These are phyloP conservation scores for Eurytoma californica DNA, from an alignment of 2,888 invertebrate genomes.

Conservation along the genomic window DNA sequence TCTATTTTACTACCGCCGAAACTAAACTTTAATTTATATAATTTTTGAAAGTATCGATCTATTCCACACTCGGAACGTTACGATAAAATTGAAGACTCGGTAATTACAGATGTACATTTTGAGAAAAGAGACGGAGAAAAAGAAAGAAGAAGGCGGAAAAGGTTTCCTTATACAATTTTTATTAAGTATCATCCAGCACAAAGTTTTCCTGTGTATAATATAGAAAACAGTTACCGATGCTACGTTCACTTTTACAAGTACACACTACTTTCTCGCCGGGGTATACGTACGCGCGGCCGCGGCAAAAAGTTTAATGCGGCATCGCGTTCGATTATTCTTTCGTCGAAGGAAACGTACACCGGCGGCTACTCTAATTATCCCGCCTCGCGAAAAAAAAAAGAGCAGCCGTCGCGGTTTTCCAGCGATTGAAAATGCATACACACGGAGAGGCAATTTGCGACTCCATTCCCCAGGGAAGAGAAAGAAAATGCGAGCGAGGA, in stretches of 20 bases:
- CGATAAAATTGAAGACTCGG: too few relatives aligned
- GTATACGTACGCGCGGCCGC: too few relatives aligned
- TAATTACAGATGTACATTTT: too few relatives aligned
- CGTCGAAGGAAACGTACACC: neutral
- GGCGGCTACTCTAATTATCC: conserved; percentile 11
- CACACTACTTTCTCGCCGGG: neutral
- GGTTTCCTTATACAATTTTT: neutral
- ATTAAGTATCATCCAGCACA: too few relatives aligned
- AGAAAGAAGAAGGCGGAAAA: neutral
- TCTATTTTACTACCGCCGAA: too few relatives aligned
- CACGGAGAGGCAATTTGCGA: conserved; percentile 18
- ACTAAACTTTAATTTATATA: too few relatives aligned
- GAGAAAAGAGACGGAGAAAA: too few relatives aligned
- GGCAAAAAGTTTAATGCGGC: neutral
- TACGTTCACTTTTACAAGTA: conserved; percentile 16
- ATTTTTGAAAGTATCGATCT: too few relatives aligned
- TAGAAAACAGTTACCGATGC: neutral
- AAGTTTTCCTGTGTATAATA: neutral
- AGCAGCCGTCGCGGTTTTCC: neutral
- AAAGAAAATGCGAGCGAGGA: neutral
- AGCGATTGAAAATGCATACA: neutral
- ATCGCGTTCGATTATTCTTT: neutral
- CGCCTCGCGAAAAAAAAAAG: too few relatives aligned
- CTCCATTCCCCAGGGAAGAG: too few relatives aligned
- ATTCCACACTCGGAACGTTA: too few relatives aligned